Evolutionary conservation across 2,797 vertebrate species (phyloP), one percentile per base, ranked within the genome.

Genomic region (Spondyliosoma cantharus): DNA sequence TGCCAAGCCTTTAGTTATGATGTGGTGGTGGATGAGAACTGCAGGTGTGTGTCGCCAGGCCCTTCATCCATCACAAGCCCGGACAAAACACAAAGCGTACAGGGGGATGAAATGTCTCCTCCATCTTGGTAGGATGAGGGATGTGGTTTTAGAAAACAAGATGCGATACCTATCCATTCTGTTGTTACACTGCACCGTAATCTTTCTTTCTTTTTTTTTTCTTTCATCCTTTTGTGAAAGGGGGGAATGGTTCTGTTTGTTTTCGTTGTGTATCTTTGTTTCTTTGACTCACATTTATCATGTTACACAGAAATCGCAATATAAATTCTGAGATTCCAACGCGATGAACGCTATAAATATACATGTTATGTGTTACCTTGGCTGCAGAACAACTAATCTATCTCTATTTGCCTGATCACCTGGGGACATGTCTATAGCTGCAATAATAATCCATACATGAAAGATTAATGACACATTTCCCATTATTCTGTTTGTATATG

Each of bases 1-100:
- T 87, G 89, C 91, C 85, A 81, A 83, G 89, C 87, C 89, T 91
- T 93, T 93, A 92, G 86, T 93, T 93, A 92, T 91, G 90, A 92
- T 87, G 87, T 87, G 89, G 82, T 83, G 75, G 84, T 73, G 89
- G 90, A 91, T 88, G 89, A 90, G 86, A 87, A 90, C 78, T 92
- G 92, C 92, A 93, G 90, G 91, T 93, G 91, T 86, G 87, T 90
- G 85, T 90, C 77, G 76, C 84, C 82, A 71, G 87, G 86, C 84
- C 89, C 85, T 89, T 91, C 93, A 94, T 94, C 90, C 88, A 92
- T 93, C 92, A 93, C 86, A 76, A 61, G 88, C 78, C 86, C 19
- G 86, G 90, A 91, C 90, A 87, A 90, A 91, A 88, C 89, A 87
- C 84, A 83, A 88, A 92, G 87, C 84, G 74, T 59, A 81, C 76